phyloP scores from a whole-genome alignment of 1,140 invertebrate species.

The Fopius arisanus region DNA sequence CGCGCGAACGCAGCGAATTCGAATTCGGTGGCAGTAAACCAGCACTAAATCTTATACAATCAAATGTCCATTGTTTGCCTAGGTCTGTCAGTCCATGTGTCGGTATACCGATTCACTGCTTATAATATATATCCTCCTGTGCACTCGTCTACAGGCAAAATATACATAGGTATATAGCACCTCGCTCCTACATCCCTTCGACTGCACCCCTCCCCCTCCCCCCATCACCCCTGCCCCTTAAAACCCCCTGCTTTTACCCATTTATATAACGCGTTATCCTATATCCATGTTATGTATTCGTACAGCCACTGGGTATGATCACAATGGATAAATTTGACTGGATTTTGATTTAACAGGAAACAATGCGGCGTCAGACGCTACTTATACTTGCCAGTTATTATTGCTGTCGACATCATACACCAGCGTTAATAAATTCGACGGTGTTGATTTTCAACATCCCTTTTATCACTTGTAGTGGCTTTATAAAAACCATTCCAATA shows the following conservation, averaged over 20 bases:
- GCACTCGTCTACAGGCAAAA: neutral
- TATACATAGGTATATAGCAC: neutral
- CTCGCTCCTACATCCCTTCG: neutral
- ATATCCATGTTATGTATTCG: slow-evolving; percentile 19
- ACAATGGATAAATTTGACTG: slow-evolving; percentile 51
- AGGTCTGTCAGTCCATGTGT: slow-evolving; percentile 45
- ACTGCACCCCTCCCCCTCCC: neutral
- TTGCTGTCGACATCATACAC: slow-evolving; percentile 34
- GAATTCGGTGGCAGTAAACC: slow-evolving; percentile 49
- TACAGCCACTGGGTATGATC: slow-evolving; percentile 17
- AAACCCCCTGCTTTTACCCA: neutral
- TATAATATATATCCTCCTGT: slow-evolving; percentile 3
- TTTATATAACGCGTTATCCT: slow-evolving; percentile 1
- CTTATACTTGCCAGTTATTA: slow-evolving; percentile 47
- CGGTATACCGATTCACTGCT: slow-evolving; percentile 44
- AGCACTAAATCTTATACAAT: slow-evolving; percentile 52
- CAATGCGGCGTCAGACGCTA: slow-evolving; percentile 50
- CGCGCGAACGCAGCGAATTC: slow-evolving; percentile 37
- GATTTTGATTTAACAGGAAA: slow-evolving; percentile 51
- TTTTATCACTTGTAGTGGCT: slow-evolving; percentile 8
- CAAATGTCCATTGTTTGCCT: slow-evolving; percentile 52
- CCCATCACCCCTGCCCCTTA: neutral
- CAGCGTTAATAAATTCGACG: slow-evolving; percentile 29
- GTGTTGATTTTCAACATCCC: slow-evolving; percentile 21
- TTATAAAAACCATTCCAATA: slow-evolving; percentile 13